A percentile compares a stretch with the other conserved stretches of the same genome.
These are phyloP conservation scores for Elysia chlorotica DNA, from an alignment of 1,140 invertebrate species.

Conservation along the genomic window DNA sequence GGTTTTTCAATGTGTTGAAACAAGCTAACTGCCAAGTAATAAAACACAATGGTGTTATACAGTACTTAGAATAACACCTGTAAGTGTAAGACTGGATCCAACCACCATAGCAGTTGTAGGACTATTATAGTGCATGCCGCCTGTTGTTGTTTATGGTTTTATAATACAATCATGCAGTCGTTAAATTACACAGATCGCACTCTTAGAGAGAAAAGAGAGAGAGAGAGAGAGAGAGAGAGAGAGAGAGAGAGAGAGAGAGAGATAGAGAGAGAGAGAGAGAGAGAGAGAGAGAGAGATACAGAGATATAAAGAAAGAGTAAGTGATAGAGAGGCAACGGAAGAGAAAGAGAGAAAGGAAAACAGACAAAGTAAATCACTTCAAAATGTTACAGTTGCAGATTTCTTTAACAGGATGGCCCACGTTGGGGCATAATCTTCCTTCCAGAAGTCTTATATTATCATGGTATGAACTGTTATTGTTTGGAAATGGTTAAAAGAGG, in stretches of 20 bases:
- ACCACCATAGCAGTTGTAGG: not conserved
- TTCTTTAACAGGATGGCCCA: too few species aligned
- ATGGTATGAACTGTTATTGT: too few species aligned
- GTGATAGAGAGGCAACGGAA: not conserved
- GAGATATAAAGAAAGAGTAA: not conserved
- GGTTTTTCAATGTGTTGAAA: not conserved
- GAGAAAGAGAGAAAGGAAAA: not conserved
- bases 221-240: conserved; percentile 1
- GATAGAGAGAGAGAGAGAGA: conserved; percentile 12
- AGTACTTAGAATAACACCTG: too few species aligned
- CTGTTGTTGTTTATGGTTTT: not conserved
- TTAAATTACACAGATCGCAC: not conserved
- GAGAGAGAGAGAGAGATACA: not conserved
- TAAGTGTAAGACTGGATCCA: not conserved
- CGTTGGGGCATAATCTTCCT: too few species aligned
- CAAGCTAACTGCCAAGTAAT: not conserved
- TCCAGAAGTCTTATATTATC: too few species aligned
- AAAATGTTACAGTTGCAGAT: too few species aligned
- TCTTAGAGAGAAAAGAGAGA: not conserved
- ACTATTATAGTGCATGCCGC: not conserved
- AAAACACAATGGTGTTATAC: too few species aligned
- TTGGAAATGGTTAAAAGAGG: not conserved
- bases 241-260: conserved; percentile 13
- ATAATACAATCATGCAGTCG: not conserved
- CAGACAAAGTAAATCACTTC: not conserved